These are phyloP conservation scores for Hermaeophaga mercurialis DNA, from an alignment of 2,888 invertebrate genomes.

Conservation along the genomic window DNA sequence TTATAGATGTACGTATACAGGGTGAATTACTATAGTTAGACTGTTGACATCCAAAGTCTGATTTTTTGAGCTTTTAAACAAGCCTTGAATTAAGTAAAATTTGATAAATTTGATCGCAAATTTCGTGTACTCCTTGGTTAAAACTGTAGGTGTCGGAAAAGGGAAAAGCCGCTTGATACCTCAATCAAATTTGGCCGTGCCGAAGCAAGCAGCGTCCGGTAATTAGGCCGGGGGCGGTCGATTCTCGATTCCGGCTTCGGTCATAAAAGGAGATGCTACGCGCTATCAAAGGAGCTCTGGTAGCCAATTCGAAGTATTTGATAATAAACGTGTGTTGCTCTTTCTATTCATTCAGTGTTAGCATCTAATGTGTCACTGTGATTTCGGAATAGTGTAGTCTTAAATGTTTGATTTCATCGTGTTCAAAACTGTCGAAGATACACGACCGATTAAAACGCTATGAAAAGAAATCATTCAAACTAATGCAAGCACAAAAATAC, in stretches of 20 bases:
- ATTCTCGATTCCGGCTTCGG: background rate
- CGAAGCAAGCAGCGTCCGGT: constrained; percentile 10
- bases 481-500: background rate
- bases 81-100: too few species aligned
- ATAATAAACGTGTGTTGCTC: constrained; percentile 1
- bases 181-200: constrained; percentile 14
- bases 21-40: too few species aligned
- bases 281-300: constrained; percentile 5
- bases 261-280: constrained; percentile 9
- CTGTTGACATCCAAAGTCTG: too few species aligned
- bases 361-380: background rate
- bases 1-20: too few species aligned
- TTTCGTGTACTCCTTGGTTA: too few species aligned
- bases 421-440: background rate
- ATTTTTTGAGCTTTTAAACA: too few species aligned
- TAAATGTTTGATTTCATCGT: too few species aligned
- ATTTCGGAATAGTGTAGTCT: too few species aligned
- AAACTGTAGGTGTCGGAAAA: background rate
- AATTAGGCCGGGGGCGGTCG: constrained; percentile 16
- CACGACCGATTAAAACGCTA: background rate
- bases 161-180: constrained; percentile 13
- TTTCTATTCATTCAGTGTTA: background rate
- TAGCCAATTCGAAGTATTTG: constrained; percentile 8
- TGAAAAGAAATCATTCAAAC: background rate
- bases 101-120: too few species aligned